phyloP scores from a whole-genome alignment of 1,140 invertebrate species.

The Megalonaias nervosa region DNA sequence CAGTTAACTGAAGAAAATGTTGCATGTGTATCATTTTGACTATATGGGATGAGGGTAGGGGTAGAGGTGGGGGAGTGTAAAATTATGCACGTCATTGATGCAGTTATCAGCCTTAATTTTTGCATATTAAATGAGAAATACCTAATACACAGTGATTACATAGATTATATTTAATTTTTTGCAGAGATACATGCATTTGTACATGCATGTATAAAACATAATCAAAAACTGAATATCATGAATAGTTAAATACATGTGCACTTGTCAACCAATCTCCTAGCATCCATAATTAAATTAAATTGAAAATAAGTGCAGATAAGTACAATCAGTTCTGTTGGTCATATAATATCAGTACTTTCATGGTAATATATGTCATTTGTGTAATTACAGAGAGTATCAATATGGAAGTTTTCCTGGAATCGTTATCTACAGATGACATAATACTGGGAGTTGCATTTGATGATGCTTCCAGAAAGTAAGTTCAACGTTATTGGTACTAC shows the following conservation, averaged over 20 bases:
- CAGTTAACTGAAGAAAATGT: too few relatives aligned
- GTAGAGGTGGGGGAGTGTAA: background rate
- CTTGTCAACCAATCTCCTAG: background rate
- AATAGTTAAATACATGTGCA: background rate
- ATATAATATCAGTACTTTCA: too few relatives aligned
- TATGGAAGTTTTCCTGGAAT: conserved; percentile 72
- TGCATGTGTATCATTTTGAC: too few relatives aligned
- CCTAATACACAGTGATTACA: too few relatives aligned
- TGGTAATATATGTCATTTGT: background rate
- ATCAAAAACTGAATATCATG: too few relatives aligned
- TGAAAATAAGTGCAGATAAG: background rate
- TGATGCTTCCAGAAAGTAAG: conserved; percentile 72
- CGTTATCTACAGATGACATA: conserved; percentile 68
- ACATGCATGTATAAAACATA: background rate
- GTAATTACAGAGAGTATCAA: conserved; percentile 65
- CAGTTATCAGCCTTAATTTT: too few relatives aligned
- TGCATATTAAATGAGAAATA: too few relatives aligned
- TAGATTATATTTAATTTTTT: too few relatives aligned
- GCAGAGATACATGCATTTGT: background rate
- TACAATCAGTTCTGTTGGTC: background rate
- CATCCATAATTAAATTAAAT: too few relatives aligned
- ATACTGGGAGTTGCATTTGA: conserved; percentile 71
- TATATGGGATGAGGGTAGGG: too few relatives aligned
- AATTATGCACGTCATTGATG: background rate
- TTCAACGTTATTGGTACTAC: background rate